phyloP scores from a whole-genome alignment of 2,113 vertebrate species.

The Aix galericulata region DNA sequence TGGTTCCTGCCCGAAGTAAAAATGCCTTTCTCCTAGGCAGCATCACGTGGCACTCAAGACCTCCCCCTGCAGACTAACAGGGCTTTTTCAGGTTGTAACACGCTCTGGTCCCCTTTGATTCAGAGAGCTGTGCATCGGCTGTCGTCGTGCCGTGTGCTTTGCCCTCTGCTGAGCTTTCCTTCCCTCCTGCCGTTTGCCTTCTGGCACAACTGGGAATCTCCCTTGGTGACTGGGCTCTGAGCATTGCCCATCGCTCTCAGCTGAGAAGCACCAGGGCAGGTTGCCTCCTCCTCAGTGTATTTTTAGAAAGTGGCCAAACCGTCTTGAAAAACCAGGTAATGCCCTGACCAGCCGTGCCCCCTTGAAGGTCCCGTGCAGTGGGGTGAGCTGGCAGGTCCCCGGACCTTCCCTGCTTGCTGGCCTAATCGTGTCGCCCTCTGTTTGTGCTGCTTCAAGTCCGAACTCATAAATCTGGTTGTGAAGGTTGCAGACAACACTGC shows the following conservation, averaged over 20 bases:
- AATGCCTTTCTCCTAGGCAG: not conserved
- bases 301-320: not conserved
- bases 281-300: not conserved
- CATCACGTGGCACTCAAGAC: accelerated
- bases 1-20: not conserved
- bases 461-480: not conserved
- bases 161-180: not conserved
- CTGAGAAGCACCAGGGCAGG: not conserved
- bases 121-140: accelerated
- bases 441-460: not conserved
- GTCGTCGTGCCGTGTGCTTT: not conserved
- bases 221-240: not conserved
- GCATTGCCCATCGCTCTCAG: accelerated
- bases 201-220: not conserved
- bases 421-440: not conserved
- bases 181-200: not conserved
- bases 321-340: not conserved
- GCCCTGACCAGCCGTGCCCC: not conserved
- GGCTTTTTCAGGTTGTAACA: not conserved
- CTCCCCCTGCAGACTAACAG: not conserved
- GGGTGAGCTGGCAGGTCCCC: not conserved
- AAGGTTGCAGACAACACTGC: not conserved
- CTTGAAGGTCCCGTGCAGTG: not conserved
- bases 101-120: not conserved
- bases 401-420: not conserved